Evolutionary conservation across 1,140 invertebrate genomes (phyloP), one percentile per base, ranked within the genome.

Genomic region (Argopecten irradians): DNA sequence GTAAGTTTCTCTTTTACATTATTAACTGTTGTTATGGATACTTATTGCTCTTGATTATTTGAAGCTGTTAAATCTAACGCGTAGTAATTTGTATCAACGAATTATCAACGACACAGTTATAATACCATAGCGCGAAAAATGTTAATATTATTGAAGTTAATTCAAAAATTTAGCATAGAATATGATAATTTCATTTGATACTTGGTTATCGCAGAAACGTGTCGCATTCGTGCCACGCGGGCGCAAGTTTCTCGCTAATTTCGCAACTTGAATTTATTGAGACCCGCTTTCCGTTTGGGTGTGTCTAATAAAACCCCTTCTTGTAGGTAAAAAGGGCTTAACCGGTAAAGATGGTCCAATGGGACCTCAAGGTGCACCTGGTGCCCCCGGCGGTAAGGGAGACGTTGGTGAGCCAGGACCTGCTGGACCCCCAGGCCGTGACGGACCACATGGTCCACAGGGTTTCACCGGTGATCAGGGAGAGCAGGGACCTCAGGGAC

Each of bases 241-340:
- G 22, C 55, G 55, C 55, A 71, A 71, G n/a, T 71, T 5, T 71
- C 55, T 71, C 55, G 55, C 55, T 71, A 11, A 22, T 71, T n/a
- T 71, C 55, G 55, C 55, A 16, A 71, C 8, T 71, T 28, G 55
- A 28, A 28, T 71, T 71, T 22, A 71, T 71, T 71, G 55, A 71
- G 55, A 71, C 55, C 16, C 55, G 55, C 55, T 71, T 71, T 71
- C 55, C 55, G 55, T 71, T 28, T 71, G 55, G 55, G 55, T 71
- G 55, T 71, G 55, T 71, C 55, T 71, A 71, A 71, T 71, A 71
- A 71, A 71, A 71, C 1, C 55, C 55, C 55, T 71, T 71, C 55
- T 71, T 71, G 55, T 71, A 71, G 55, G 55, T 71, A 71, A 71
- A 71, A 71, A 71, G 22, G 55, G 55, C 55, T 28, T 28, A 71